Percentiles rank a stretch among this genome's conserved stretches.
phyloP scores from a whole-genome alignment of 2,113 vertebrate genomes.

The Gulo gulo region DNA sequence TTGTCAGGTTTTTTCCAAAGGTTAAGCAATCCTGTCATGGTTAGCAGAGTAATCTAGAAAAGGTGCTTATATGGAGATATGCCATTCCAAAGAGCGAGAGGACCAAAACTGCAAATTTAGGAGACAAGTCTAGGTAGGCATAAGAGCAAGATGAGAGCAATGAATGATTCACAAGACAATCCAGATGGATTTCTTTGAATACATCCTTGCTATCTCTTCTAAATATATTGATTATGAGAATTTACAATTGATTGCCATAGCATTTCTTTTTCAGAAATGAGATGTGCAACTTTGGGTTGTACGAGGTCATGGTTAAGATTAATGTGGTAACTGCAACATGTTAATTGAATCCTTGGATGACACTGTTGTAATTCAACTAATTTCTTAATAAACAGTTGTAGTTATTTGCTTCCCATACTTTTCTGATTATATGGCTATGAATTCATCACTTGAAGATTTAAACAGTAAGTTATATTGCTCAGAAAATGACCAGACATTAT shows the following conservation, averaged over 20 bases:
- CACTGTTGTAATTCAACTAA: background rate
- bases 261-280: background rate
- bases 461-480: background rate
- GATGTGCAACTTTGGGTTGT: background rate
- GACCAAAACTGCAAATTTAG: background rate
- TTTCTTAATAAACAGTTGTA: background rate
- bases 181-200: background rate
- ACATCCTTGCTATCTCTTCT: background rate
- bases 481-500: background rate
- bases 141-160: background rate
- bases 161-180: background rate
- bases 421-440: background rate
- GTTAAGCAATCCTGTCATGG: background rate
- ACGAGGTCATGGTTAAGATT: background rate
- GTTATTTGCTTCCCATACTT: background rate
- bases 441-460: slow-evolving; percentile 3
- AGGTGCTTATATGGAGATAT: background rate
- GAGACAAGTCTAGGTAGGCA: background rate
- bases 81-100: background rate
- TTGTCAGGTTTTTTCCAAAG: background rate
- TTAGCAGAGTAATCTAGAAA: background rate
- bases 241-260: background rate
- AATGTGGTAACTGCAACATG: background rate
- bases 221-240: background rate
- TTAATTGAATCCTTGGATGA: background rate